A percentile compares a stretch with the other conserved stretches of the same genome.
These are phyloP conservation scores for Carassius carassius DNA, from an alignment of 2,113 vertebrate species.

Conservation along the genomic window DNA sequence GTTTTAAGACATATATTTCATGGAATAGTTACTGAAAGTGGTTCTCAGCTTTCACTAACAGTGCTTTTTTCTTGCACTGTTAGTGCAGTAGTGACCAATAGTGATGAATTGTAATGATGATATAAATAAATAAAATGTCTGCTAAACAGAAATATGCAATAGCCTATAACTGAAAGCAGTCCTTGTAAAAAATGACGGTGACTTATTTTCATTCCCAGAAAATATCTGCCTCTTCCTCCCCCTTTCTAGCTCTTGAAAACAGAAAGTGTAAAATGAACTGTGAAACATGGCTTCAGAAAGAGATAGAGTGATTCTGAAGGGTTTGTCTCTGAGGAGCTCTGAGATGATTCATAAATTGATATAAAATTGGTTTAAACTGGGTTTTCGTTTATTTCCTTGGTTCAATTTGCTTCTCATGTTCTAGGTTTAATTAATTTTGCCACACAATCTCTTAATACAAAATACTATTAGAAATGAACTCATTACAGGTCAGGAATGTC, in stretches of 20 bases:
- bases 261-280: constrained; percentile 10
- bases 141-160: no score
- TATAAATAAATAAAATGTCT: no score
- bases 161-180: background rate
- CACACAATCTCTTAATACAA: background rate
- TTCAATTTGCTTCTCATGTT: background rate
- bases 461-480: background rate
- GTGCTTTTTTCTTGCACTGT: no score
- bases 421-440: background rate
- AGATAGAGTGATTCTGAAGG: background rate
- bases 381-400: background rate
- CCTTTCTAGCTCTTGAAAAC: background rate
- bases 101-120: no score
- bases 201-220: background rate
- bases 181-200: background rate
- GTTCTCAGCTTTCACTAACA: background rate
- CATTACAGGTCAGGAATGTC: constrained; percentile 4
- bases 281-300: constrained; percentile 18
- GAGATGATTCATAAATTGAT: background rate
- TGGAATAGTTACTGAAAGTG: background rate
- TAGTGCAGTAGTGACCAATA: no score
- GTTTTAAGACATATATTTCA: background rate
- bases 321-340: background rate
- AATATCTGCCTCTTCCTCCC: background rate
- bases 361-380: constrained; percentile 14